Percentiles rank a stretch among this genome's conserved stretches.
Evolutionary conservation across 2,113 vertebrate genomes (phyloP).

Genomic region (Phylloscopus trochilus): DNA sequence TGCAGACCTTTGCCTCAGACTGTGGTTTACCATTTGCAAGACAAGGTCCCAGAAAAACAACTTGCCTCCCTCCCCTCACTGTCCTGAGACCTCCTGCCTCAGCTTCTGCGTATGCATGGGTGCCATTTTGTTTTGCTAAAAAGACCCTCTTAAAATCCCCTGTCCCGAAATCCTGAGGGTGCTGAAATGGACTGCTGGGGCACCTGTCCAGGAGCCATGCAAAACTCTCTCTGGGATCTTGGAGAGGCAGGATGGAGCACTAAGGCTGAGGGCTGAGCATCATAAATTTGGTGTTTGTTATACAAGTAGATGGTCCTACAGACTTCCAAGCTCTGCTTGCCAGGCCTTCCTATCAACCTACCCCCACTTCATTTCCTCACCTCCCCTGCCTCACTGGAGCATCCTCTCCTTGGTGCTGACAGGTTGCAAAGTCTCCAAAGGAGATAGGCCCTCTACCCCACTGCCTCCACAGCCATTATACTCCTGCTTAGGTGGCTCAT

Average conservation of each 20-base stretch:
- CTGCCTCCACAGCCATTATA: background rate
- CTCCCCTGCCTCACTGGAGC: background rate
- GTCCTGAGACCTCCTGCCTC: background rate
- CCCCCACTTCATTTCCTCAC: background rate
- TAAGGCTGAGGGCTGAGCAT: rapidly evolving
- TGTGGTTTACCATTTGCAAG: background rate
- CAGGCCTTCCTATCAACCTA: background rate
- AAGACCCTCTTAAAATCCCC: background rate
- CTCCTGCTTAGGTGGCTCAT: background rate
- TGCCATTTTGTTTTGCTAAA: background rate
- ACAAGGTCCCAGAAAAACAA: background rate
- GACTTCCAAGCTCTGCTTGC: background rate
- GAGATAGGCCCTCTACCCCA: background rate
- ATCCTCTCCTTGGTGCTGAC: background rate
- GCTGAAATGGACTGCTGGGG: background rate
- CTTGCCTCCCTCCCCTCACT: background rate
- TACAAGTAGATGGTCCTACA: background rate
- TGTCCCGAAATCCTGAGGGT: background rate
- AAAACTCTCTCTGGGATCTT: background rate
- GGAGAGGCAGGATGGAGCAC: background rate
- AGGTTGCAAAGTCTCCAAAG: background rate
- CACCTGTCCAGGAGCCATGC: rapidly evolving
- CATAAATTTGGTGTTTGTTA: background rate
- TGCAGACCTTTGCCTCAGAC: background rate
- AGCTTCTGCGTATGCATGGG: background rate